Base-by-base conservation (phyloP, 2,113 vertebrate species). In the Saguinus midas region DNA sequence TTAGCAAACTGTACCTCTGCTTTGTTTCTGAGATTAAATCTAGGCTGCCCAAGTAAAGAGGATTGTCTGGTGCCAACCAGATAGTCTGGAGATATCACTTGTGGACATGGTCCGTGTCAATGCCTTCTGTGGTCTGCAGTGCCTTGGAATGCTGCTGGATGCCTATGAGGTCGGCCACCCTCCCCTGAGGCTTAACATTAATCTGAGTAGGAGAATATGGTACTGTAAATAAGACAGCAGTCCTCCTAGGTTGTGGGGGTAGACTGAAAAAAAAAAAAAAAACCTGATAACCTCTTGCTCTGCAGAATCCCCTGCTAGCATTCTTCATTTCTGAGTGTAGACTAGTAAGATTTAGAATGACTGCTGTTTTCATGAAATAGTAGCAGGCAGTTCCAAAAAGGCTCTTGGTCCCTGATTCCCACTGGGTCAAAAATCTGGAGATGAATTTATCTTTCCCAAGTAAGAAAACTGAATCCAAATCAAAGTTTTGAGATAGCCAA, bases 251-350 rank as follows among this genome's bases (percentile, higher is more conserved):
- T 37, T 57, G 0, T 61, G 78, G 43, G 72, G 43, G 75, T n/a
- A 11, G 16, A 12, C n/a, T 29, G 6, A n/a, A n/a, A 73, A 37
- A 72, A 45, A 1, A 68, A 88, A 10, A 21, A 23, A 29, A 64
- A 64, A 27, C 55, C 40, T 94, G 95, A 96, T 91, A 95, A 95
- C 52, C 29, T 93, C 70, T 57, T 55, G 82, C 83, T 70, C 45
- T 98, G 61, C 9, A 50, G 23, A 94, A 96, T 29, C 83, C 37
- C 48, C 7, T 85, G 8, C 6, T 0, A 52, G 52, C 32, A 25
- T 73, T 10, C 86, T 95, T 98, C 18, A 21, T 29, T 32, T 57
- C 37, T 84, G 45, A 20, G 89, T 91, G 87, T 75, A 86, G 11
- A 45, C 16, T n/a, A 70, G 32, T 70, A 61, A 20, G 23, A 25